Base-by-base conservation (phyloP, 2,888 invertebrate species). In the Iphiclides podalirius region DNA sequence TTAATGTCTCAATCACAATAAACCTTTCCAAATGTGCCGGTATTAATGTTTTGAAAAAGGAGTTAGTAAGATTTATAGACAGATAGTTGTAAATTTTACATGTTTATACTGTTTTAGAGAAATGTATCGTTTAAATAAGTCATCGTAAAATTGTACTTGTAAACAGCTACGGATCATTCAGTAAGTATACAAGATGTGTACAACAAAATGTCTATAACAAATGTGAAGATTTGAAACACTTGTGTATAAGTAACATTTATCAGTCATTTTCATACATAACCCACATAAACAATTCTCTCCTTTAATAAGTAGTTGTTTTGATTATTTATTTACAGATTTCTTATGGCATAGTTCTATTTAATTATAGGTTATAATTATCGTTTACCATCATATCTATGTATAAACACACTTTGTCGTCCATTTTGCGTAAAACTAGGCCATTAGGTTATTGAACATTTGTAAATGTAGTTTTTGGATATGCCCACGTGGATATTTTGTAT, bases 401-500 rank as follows among this genome's bases (percentile, higher is more conserved):
- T 23, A 44, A 12, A 43, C 9, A 11, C n/a, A 34, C 36, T 20
- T 16, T 8, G 44, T 35, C 31, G 36, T 47, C 36, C 37, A 39
- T 42, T 47, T 47, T 45, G 40, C 43, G 16, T 36, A 41, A 20
- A 40, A 33, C n/a, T 9, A 13, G 11, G 35, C 26, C 36, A 41
- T 16, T 41, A 26, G 45, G 17, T 26, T 11, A 11, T 33, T 31
- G 37, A 37, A 15, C 8, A 36, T 46, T 40, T 50, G 38, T 44
- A 44, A 26, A 28, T 14, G 45, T 35, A 36, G 31, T n/a, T n/a
- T 23, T 16, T 45, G 17, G 13, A 9, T 41, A 45, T 36, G 12
- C 35, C 26, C 45, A 40, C 23, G 28, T 41, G 16, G 31, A 42
- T 12, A 20, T 85, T 85, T 84, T 85, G 72, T 86, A 85, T 72